Evolutionary conservation across 2,113 vertebrate species (phyloP).

Genomic region (Cephalopholis sonnerati): DNA sequence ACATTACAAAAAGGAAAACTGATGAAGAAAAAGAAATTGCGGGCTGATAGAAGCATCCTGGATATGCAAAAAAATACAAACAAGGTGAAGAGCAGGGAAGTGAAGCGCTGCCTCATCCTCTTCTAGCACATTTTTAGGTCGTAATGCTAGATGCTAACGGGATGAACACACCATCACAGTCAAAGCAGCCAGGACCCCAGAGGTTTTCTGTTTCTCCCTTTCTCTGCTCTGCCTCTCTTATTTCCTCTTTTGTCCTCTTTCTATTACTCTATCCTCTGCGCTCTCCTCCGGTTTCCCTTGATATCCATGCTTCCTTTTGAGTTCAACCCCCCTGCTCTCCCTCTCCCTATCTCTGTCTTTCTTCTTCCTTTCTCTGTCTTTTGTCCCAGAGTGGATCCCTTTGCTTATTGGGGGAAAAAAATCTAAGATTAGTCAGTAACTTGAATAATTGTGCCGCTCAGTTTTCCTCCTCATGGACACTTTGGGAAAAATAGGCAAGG

Average conservation of each 20-base stretch:
- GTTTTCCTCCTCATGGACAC: conserved; percentile 39
- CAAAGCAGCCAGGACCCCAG: conserved; percentile 32
- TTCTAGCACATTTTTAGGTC: not conserved
- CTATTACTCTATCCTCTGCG: conserved; percentile 40
- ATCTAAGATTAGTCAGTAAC: conserved; percentile 37
- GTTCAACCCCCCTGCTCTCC: conserved; percentile 13
- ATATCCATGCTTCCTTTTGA: conserved; percentile 49
- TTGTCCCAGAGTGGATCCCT: conserved; percentile 41
- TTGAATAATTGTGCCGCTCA: conserved; percentile 45
- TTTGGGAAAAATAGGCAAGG: not conserved
- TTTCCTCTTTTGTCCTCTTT: conserved; percentile 62
- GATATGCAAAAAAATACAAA: not conserved
- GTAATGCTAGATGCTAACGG: conserved; percentile 5
- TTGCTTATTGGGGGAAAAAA: conserved; percentile 10
- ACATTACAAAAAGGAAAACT: not conserved
- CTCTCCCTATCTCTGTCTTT: conserved; percentile 5
- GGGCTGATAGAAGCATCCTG: not conserved
- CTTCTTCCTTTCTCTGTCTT: conserved; percentile 19
- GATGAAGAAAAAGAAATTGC: not conserved
- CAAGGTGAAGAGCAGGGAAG: not conserved
- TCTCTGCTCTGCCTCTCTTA: conserved; percentile 24
- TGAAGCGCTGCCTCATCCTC: not conserved
- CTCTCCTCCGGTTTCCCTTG: conserved; percentile 60
- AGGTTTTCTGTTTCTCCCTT: conserved; percentile 29
- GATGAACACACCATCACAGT: conserved; percentile 39